Percentiles rank a stretch among this genome's conserved stretches.
Conservation (phyloP, 2,797 vertebrate genomes). For the Micromesistius poutassou region DNA sequence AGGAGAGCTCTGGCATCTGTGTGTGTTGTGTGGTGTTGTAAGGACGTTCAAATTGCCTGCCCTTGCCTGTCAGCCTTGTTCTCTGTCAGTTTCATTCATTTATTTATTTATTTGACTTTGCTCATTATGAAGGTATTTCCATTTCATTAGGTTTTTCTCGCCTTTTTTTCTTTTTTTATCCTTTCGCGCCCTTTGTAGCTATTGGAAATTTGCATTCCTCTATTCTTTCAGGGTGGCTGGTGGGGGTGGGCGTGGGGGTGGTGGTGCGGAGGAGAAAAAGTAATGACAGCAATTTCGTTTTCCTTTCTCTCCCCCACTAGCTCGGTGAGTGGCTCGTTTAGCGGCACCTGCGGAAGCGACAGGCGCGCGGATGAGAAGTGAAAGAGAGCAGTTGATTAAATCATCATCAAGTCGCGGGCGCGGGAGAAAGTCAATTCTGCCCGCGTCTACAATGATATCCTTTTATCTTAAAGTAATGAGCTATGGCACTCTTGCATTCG, state of each 20-base stretch:
- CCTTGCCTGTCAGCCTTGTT: conserved; percentile 67
- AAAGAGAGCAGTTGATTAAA: conserved; percentile 99
- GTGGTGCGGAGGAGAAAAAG: conserved; percentile 61
- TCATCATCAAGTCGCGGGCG: conserved; percentile 97
- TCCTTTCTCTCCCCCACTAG: conserved; percentile 79
- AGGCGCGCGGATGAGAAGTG: conserved; percentile 95
- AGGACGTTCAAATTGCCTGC: conserved; percentile 85
- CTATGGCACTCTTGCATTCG: conserved; percentile 99
- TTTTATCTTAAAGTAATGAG: conserved; percentile 99
- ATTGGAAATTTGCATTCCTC: conserved; percentile 93
- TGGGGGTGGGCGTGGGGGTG: no score
- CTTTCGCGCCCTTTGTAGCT: conserved; percentile 70
- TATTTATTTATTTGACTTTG: conserved; percentile 65
- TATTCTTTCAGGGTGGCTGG: conserved; percentile 70
- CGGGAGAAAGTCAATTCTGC: conserved; percentile 99
- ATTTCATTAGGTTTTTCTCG: conserved; percentile 64
- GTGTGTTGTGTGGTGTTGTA: conserved; percentile 63
- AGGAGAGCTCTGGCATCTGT: conserved; percentile 70
- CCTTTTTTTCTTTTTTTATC: conserved; percentile 33
- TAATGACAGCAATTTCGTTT: conserved; percentile 97
- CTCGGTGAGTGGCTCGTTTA: conserved; percentile 93
- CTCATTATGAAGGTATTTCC: conserved; percentile 88
- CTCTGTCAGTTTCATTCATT: conserved; percentile 90
- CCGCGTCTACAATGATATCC: conserved; percentile 99
- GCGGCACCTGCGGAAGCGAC: conserved; percentile 95